Evolutionary conservation across 2,888 invertebrate species (phyloP).

Genomic region (Tenthredo notha): DNA sequence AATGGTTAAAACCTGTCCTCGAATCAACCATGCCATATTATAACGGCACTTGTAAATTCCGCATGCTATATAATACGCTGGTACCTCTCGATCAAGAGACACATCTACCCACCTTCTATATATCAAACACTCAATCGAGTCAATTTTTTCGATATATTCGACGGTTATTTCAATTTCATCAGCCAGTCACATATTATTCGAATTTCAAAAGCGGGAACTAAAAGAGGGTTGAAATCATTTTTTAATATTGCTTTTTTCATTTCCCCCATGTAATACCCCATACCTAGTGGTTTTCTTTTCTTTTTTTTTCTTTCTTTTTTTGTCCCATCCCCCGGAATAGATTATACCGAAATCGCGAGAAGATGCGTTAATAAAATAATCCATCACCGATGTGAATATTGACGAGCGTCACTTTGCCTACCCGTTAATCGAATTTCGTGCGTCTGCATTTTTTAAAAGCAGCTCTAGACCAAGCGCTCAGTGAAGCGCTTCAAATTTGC

Average conservation of each 20-base stretch:
- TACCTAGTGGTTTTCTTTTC: not conserved
- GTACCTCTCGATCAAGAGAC: not conserved
- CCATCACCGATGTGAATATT: conserved; percentile 52
- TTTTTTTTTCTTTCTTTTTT: not conserved
- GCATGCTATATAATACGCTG: not conserved
- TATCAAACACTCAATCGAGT: not conserved
- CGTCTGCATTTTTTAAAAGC: conserved; percentile 53
- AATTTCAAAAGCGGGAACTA: not conserved
- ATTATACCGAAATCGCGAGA: not conserved
- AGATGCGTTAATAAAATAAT: conserved; percentile 48
- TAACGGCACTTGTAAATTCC: conserved; percentile 31
- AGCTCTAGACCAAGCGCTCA: conserved; percentile 39
- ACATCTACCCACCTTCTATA: not conserved
- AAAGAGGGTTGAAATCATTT: not conserved
- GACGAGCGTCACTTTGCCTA: conserved; percentile 49
- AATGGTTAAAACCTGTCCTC: conserved; percentile 10
- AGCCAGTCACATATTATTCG: not conserved
- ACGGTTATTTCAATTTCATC: not conserved
- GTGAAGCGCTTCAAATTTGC: conserved; percentile 49
- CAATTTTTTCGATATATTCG: not conserved
- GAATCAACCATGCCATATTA: not conserved
- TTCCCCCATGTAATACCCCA: not conserved
- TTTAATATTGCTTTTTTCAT: not conserved
- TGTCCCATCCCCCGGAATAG: not conserved
- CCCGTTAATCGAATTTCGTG: conserved; percentile 52